Base-by-base conservation (phyloP, 2,113 vertebrate genomes). In the Etia nguti region DNA sequence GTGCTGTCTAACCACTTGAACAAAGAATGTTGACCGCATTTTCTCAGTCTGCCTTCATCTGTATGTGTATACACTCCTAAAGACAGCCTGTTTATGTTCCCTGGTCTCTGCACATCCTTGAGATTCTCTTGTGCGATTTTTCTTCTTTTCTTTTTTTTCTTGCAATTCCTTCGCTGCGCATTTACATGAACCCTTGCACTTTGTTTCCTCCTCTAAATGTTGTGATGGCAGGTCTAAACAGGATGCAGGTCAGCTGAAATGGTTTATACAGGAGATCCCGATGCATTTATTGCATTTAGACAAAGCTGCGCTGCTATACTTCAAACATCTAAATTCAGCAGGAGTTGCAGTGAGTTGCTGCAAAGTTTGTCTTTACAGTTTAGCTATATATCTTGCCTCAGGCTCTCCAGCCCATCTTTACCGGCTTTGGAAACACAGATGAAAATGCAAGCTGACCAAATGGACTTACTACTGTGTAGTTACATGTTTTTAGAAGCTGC, bases 181-280 rank as follows among this genome's bases (percentile, higher is more conserved):
- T 94, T 94, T 93, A 93, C 75, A 22, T 8, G 18, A 91, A 80
- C 83, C 75, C 56, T 80, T 15, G 4, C 81, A 60, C 48, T 4
- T 6, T 41, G 82, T 84, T 90, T 85, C 81, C 59, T 80, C 86
- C 50, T 90, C 77, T 86, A 89, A 93, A 93, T 86, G 93, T 95
- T 94, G 90, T 90, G 92, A 92, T 46, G 55, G 86, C 86, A 46
- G 82, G 46, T 86, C 89, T 86, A 96, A 96, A 95, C 95, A 95
- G 95, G 92, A 95, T 90, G 88, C 86, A 83, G 87, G 73, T 89
- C 90, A 34, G 85, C 86, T 83, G 56, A 41, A 22, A 46, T 82
- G 41, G 84, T 94, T 92, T 93, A 91, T 38, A 22, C 16, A 38
- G 46, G 43, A 38, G 79, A 90, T 60, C 55, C 55, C 48, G 15